phyloP scores from a whole-genome alignment of 2,113 vertebrate species.

The Mola mola region DNA sequence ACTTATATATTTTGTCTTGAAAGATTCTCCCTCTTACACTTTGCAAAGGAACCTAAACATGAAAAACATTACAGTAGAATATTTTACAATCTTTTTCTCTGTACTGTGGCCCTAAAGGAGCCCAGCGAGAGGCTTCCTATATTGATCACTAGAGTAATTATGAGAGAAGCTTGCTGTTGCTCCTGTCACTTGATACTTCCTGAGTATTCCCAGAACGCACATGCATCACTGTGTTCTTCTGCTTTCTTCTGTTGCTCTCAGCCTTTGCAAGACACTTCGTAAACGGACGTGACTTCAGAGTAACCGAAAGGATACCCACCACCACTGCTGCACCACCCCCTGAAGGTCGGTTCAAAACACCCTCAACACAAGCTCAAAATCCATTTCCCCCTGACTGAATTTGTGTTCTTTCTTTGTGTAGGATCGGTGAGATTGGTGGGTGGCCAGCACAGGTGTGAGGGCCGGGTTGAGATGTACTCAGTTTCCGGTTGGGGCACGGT shows the following conservation, averaged over 20 bases:
- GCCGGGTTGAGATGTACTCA: conserved; percentile 91
- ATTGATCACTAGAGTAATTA: conserved; percentile 36
- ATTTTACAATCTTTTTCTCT: no score
- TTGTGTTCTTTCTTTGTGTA: conserved; percentile 47
- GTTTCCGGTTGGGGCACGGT: conserved; percentile 91
- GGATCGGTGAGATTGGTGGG: conserved; percentile 86
- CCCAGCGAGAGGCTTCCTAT: conserved; percentile 10
- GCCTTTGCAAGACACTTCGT: conserved; percentile 7
- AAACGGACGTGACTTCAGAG: conserved; percentile 45
- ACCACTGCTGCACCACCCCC: conserved; percentile 30
- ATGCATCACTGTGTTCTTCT: conserved; percentile 8
- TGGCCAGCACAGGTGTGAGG: conserved; percentile 90
- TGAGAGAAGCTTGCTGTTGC: conserved; percentile 22
- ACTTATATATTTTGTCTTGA: background rate
- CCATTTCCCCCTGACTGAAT: background rate
- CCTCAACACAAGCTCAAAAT: background rate
- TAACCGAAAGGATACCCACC: conserved; percentile 39
- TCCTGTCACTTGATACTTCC: conserved; percentile 38
- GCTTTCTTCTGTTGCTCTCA: conserved; percentile 29
- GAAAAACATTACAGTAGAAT: background rate
- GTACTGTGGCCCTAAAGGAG: background rate
- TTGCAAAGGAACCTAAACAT: background rate
- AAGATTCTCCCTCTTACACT: background rate
- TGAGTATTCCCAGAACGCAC: conserved; percentile 6
- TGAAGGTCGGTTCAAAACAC: conserved; percentile 61